Conservation (phyloP, 2,888 invertebrate species). For the Therioaphis trifolii region DNA sequence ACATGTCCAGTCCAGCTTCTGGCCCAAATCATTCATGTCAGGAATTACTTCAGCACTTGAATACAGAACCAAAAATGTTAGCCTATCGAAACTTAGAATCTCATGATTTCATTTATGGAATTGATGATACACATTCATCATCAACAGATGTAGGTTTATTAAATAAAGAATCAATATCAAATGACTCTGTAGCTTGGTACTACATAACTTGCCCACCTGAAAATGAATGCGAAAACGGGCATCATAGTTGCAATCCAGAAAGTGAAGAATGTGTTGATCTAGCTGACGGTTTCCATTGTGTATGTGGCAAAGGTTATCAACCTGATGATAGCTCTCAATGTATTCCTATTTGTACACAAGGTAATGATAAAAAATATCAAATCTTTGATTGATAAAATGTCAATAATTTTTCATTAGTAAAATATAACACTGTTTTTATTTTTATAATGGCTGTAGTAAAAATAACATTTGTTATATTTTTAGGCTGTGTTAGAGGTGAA, state of each 20-base stretch:
- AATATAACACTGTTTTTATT: background rate
- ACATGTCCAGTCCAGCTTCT: conserved; percentile 75
- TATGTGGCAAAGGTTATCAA: conserved; percentile 80
- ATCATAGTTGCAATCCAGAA: conserved; percentile 87
- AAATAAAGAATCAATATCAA: conserved; percentile 69
- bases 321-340: conserved; percentile 64
- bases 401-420: background rate
- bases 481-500: conserved; percentile 82
- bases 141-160: conserved; percentile 35
- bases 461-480: background rate
- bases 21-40: conserved; percentile 74
- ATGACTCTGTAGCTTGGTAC: conserved; percentile 80
- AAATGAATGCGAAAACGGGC: conserved; percentile 90
- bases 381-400: background rate
- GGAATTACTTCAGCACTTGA: conserved; percentile 69
- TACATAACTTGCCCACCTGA: conserved; percentile 89
- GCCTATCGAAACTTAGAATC: conserved; percentile 46
- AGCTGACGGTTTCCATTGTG: conserved; percentile 83
- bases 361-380: conserved; percentile 5
- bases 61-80: conserved; percentile 68
- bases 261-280: conserved; percentile 91
- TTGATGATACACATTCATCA: conserved; percentile 27
- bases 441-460: background rate
- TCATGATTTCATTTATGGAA: conserved; percentile 35
- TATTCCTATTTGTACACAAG: conserved; percentile 66